phyloP scores from a whole-genome alignment of 2,113 vertebrate species.

The Trochalopteron elliotii region DNA sequence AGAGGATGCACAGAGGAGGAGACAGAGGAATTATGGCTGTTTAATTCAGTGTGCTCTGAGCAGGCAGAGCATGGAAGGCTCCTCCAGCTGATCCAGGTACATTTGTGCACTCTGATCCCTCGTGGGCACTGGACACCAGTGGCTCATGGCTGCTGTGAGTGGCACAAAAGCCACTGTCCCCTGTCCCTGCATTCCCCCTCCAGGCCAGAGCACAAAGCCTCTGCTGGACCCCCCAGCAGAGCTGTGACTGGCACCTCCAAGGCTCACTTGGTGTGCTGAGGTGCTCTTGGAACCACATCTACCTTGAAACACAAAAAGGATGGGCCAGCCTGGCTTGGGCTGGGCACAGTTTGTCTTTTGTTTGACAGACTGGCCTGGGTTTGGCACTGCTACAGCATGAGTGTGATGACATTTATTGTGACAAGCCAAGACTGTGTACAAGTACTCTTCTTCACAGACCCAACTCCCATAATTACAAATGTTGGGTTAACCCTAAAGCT shows the following conservation, averaged over 20 bases:
- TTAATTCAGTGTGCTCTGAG: background rate
- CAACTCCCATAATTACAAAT: background rate
- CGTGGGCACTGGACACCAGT: too few relatives aligned
- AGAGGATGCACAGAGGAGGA: background rate
- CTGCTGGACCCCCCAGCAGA: background rate
- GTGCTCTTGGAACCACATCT: background rate
- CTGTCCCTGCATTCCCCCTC: background rate
- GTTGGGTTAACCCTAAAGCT: background rate
- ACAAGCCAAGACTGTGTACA: background rate
- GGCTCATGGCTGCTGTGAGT: background rate
- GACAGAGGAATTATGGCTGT: background rate
- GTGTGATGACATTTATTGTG: background rate
- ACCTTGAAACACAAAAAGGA: background rate
- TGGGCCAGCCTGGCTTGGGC: background rate
- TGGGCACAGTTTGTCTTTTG: background rate
- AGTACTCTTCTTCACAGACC: background rate
- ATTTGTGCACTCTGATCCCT: background rate
- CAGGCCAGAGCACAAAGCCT: background rate
- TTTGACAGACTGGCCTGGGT: background rate
- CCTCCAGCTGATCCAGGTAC: background rate
- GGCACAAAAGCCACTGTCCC: background rate
- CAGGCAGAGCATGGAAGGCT: background rate
- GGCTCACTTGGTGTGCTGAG: background rate
- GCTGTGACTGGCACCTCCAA: background rate
- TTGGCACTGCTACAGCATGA: background rate